phyloP scores from a whole-genome alignment of 2,797 vertebrate species.

The Pseudochromis fuscus region DNA sequence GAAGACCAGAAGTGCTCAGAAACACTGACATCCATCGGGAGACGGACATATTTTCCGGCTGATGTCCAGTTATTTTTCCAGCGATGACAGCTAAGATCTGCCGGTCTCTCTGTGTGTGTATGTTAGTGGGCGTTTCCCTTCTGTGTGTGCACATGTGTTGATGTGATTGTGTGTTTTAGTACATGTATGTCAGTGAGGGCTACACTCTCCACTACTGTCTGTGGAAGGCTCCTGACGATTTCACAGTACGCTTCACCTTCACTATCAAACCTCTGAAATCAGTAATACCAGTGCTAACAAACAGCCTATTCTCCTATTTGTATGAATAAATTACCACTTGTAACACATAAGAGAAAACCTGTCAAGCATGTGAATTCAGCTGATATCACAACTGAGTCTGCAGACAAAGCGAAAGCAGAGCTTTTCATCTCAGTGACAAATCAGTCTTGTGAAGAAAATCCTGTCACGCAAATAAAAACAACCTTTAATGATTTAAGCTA shows the following conservation, averaged over 20 bases:
- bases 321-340: constrained; percentile 58
- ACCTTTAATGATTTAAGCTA: constrained; percentile 7
- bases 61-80: constrained; percentile 67
- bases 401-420: constrained; percentile 11
- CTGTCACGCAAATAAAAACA: constrained; percentile 39
- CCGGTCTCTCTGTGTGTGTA: constrained; percentile 12
- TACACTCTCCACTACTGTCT: not conserved
- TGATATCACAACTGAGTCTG: constrained; percentile 24
- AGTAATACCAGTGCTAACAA: constrained; percentile 13
- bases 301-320: constrained; percentile 38
- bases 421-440: constrained; percentile 46
- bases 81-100: constrained; percentile 52
- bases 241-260: constrained; percentile 1
- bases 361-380: constrained; percentile 35
- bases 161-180: not conserved
- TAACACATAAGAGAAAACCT: constrained; percentile 54
- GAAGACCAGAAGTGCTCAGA: constrained; percentile 60
- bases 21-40: constrained; percentile 54
- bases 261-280: constrained; percentile 19
- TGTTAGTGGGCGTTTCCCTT: constrained; percentile 17
- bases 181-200: constrained; percentile 7
- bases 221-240: not conserved
- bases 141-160: not conserved
- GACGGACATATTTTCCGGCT: constrained; percentile 60
- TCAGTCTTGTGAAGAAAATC: constrained; percentile 31